These are phyloP conservation scores for Metallyticus violacea DNA, from an alignment of 2,888 invertebrate genomes.

Conservation along the genomic window DNA sequence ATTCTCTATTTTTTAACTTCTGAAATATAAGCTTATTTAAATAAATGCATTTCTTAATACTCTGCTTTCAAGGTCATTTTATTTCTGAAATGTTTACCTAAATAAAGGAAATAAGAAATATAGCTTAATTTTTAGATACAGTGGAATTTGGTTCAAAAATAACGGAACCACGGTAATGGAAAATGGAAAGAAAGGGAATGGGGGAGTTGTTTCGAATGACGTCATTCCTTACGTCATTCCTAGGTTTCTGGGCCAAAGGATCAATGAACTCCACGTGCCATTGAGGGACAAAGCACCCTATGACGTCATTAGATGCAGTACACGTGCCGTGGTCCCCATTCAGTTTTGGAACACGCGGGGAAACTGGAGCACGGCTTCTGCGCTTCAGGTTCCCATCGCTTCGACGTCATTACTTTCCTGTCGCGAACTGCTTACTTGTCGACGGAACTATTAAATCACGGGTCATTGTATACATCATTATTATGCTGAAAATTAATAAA, in stretches of 20 bases:
- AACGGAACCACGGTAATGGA: not conserved
- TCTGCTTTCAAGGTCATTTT: not conserved
- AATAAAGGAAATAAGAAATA: not conserved
- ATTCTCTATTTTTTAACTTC: too few relatives aligned
- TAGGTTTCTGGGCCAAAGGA: constrained; percentile 19
- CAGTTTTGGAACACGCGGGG: not conserved
- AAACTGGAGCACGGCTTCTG: not conserved
- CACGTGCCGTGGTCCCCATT: not conserved
- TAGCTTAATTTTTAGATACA: not conserved
- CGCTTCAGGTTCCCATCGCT: too few relatives aligned
- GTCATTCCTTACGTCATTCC: constrained; percentile 1
- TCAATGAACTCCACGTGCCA: constrained; percentile 26
- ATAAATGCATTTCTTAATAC: too few relatives aligned
- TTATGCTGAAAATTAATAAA: too few relatives aligned
- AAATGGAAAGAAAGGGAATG: not conserved
- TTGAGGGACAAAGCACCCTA: not conserved
- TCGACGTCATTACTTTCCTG: too few relatives aligned
- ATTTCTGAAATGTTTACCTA: not conserved
- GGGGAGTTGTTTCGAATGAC: not conserved
- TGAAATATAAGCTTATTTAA: too few relatives aligned
- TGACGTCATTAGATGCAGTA: not conserved
- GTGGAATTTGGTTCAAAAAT: not conserved
- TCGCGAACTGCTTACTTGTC: too few relatives aligned
- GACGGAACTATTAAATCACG: too few relatives aligned
- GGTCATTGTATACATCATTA: too few relatives aligned